Base-by-base conservation (phyloP, 2,113 vertebrate species). In the Dasyornis broadbenti region DNA sequence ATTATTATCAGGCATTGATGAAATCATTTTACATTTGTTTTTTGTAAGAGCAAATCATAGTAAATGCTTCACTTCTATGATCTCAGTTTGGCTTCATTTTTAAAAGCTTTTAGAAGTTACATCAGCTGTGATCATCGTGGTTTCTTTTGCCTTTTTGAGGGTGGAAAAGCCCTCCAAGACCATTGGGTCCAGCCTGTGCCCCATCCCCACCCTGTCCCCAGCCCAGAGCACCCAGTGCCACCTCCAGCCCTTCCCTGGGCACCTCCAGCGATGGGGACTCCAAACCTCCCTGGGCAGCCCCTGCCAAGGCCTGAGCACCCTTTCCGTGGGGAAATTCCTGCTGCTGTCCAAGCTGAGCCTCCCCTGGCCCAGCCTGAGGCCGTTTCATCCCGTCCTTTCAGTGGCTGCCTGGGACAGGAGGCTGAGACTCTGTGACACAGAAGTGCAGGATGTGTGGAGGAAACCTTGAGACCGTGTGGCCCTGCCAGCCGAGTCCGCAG, bases 21-120 rank as follows among this genome's bases (percentile, higher is more conserved):
- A 91, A 96, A 95, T 95, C 22, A 78, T 81, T 88, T 89, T 86
- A 63, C 53, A 40, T 78, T 97, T 93, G 86, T 52, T 81, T 45
- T 91, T 75, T 89, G 82, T 78, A 69, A 44, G 56, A 92, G 85
- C 65, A 83, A 92, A 81, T 70, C 47, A 39, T 18, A 60, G 45
- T 63, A 82, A 96, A 92, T 94, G 45, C 66, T 94, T 84, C 83
- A 89, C 61, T 92, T 92, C 78, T 85, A 81, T 89, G 15, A 61
- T 90, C 77, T 90, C 53, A 39, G 57, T 86, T 94, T 95, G 91
- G 85, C 64, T 81, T 50, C 13, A 45, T 30, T 75, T 93, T 90
- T 54, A 47, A 81, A 92, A 90, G 77, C 57, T 86, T 93, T 16
- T 4, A n/a, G n/a, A n/a, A n/a, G n/a, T n/a, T n/a, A n/a, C n/a